phyloP scores from a whole-genome alignment of 2,888 invertebrate genomes.

The Apodemia duryi region DNA sequence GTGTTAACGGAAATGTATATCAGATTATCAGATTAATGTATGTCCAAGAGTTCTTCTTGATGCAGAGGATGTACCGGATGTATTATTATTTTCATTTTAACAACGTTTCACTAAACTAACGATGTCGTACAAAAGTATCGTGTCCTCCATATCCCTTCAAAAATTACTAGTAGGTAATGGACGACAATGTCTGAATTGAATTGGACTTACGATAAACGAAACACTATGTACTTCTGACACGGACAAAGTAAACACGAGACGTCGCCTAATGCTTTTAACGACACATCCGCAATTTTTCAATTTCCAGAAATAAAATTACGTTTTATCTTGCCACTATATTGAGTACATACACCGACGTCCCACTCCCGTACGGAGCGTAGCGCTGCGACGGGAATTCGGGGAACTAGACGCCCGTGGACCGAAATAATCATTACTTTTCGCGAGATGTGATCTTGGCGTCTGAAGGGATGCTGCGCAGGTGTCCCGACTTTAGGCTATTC shows the following conservation, averaged over 20 bases:
- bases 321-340: constrained; percentile 59
- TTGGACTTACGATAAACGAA: constrained; percentile 9
- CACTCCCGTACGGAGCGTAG: constrained; percentile 50
- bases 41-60: too few relatives aligned
- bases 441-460: constrained; percentile 75
- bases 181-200: constrained; percentile 33
- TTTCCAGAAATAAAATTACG: constrained; percentile 60
- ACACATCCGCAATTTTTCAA: constrained; percentile 52
- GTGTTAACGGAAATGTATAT: too few relatives aligned
- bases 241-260: constrained; percentile 11
- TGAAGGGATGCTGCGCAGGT: constrained; percentile 70
- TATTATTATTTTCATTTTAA: constrained; percentile 33
- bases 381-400: constrained; percentile 67
- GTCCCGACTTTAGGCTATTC: constrained; percentile 57
- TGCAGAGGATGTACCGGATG: too few relatives aligned
- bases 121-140: constrained; percentile 20
- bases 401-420: constrained; percentile 69
- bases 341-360: constrained; percentile 57
- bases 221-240: constrained; percentile 4
- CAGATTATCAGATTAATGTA: too few relatives aligned
- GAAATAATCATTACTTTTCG: constrained; percentile 80
- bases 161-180: constrained; percentile 45
- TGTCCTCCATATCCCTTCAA: constrained; percentile 42
- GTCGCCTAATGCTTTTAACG: constrained; percentile 16
- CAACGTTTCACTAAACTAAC: constrained; percentile 22